phyloP scores from a whole-genome alignment of 2,113 vertebrate genomes.

The Dipodomys stephensi region DNA sequence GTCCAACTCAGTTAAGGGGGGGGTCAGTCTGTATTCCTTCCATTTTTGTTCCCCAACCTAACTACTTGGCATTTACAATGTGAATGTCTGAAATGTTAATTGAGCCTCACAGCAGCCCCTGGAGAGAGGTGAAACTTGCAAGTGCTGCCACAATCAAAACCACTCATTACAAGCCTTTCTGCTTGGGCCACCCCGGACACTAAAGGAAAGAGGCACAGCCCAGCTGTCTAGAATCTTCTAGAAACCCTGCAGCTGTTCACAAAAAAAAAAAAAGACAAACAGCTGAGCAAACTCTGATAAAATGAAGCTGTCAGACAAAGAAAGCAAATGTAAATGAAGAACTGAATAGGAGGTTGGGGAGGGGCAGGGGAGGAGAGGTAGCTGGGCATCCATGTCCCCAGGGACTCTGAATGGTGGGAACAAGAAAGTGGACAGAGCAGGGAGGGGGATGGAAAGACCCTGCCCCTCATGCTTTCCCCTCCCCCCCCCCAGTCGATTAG shows the following conservation, averaged over 20 bases:
- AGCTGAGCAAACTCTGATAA: constrained; percentile 51
- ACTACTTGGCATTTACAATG: not conserved
- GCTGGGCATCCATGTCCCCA: not conserved
- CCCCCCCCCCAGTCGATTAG: not conserved
- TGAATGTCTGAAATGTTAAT: constrained; percentile 31
- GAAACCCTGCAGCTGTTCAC: constrained; percentile 40
- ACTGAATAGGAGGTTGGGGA: not conserved
- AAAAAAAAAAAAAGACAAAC: constrained; percentile 20
- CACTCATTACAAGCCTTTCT: constrained; percentile 15
- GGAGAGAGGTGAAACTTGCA: constrained; percentile 26
- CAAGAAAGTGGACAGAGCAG: not conserved
- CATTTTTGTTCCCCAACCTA: not conserved
- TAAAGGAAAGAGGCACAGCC: constrained; percentile 35
- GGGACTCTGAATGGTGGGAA: not conserved
- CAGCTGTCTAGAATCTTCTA: constrained; percentile 63
- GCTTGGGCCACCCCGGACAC: not conserved
- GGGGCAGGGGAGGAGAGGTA: too few species aligned
- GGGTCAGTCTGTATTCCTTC: not conserved
- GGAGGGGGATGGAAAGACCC: not conserved
- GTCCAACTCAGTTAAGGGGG: not conserved
- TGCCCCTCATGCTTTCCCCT: too few species aligned
- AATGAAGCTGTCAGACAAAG: constrained; percentile 22
- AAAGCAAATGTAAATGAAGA: not conserved
- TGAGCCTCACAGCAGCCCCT: not conserved
- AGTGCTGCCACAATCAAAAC: constrained; percentile 42